Evolutionary conservation across 2,797 vertebrate genomes (phyloP).

Genomic region (Microchirus variegatus): DNA sequence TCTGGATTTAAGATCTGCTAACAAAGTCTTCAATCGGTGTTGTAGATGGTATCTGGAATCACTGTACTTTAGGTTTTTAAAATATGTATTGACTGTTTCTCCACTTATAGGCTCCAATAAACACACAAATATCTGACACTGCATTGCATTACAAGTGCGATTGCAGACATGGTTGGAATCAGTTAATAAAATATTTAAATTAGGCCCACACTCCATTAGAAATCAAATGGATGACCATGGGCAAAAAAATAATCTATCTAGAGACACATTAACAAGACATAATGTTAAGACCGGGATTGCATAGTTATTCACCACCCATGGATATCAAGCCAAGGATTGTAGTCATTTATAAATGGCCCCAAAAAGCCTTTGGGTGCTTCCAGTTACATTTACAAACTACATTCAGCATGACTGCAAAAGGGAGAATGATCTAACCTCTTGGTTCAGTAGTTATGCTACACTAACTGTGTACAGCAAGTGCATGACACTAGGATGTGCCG

Average conservation of each 20-base stretch:
- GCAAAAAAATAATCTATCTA: conserved; percentile 30
- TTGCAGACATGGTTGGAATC: not conserved
- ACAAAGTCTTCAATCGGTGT: too few relatives aligned
- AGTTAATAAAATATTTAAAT: conserved; percentile 29
- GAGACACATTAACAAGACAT: conserved; percentile 23
- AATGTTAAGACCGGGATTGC: conserved; percentile 13
- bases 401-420: conserved; percentile 32
- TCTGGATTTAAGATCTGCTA: too few relatives aligned
- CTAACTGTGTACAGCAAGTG: conserved; percentile 31
- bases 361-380: conserved; percentile 27
- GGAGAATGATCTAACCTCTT: conserved; percentile 50
- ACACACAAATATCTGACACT: too few relatives aligned
- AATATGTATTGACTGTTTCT: too few relatives aligned
- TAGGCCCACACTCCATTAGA: conserved; percentile 39
- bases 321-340: conserved; percentile 31
- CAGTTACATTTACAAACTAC: conserved; percentile 29
- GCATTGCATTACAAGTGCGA: too few relatives aligned
- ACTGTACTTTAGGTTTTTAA: too few relatives aligned
- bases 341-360: conserved; percentile 20
- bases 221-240: conserved; percentile 36
- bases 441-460: conserved; percentile 56
- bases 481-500: conserved; percentile 31
- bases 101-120: too few relatives aligned
- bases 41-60: too few relatives aligned
- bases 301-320: conserved; percentile 31